Evolutionary conservation across 2,113 vertebrate genomes (phyloP), one percentile per base, ranked within the genome.

Genomic region (Motacilla alba): DNA sequence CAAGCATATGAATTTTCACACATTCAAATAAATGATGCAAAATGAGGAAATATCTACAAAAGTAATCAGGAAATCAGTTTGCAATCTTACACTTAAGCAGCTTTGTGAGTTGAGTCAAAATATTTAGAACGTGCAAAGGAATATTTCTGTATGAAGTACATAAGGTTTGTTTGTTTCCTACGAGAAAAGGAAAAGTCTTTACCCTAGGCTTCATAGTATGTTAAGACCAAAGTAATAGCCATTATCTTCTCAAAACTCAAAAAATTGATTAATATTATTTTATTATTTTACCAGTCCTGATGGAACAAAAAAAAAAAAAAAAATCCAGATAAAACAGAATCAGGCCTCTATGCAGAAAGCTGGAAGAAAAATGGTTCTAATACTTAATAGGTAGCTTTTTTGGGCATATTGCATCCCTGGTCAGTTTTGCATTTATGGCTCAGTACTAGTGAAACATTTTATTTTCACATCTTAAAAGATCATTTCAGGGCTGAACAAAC

Each of bases 401-500:
- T 84, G 50, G 68, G 79, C 3, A 7, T 75, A 80, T 83, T 92
- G 69, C 67, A 93, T 94, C 95, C 83, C 89, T 72, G 79, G 96
- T 96, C 96, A 93, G 91, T 97, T 97, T 91, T 95, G 93, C 24
- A 2, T 94, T 94, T 95, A 96, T 95, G 84, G 95, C 95, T 97
- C 94, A 91, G 87, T 90, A 90, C 93, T 91, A 90, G 90, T 93
- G 94, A 95, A 95, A 96, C 92, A 95, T 95, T 96, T 95, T 96
- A 97, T 96, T 97, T 97, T 97, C 95, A 97, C 96, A 95, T 97
- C 95, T 97, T 97, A 95, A 95, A 96, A 97, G 94, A 97, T 97
- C 94, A 97, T 97, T 97, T 97, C 96, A 97, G 93, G 96, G 93
- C 94, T 97, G 96, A 97, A 95, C 95, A 97, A 97, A 97, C 96